Evolutionary conservation across 2,888 invertebrate genomes (phyloP).

Genomic region (Troides aeacus): DNA sequence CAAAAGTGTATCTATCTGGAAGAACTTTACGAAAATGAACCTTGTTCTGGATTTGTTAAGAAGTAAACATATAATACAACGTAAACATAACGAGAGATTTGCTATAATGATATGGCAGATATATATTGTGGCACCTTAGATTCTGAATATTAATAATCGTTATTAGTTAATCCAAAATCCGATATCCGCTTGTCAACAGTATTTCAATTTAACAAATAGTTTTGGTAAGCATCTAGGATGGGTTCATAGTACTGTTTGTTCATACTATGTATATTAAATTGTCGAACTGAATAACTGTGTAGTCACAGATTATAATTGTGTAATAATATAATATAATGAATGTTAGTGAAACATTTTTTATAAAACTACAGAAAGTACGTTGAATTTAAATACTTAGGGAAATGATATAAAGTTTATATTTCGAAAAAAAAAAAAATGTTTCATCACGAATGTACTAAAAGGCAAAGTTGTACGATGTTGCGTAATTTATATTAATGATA

Average conservation of each 20-base stretch:
- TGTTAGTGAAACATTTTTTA: too few relatives aligned
- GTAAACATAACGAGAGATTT: background rate
- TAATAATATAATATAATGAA: background rate
- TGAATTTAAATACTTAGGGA: too few relatives aligned
- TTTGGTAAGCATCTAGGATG: background rate
- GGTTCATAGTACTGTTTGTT: background rate
- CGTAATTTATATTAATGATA: too few relatives aligned
- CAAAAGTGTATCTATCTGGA: background rate
- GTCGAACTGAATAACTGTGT: background rate
- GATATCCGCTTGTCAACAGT: slow-evolving; percentile 6
- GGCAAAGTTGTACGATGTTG: too few relatives aligned
- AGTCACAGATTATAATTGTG: background rate
- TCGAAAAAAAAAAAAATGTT: too few relatives aligned
- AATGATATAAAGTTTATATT: too few relatives aligned
- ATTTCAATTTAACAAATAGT: slow-evolving; percentile 17
- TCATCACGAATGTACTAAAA: too few relatives aligned
- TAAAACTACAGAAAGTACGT: too few relatives aligned
- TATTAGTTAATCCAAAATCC: slow-evolving; percentile 11
- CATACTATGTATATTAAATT: slow-evolving; percentile 1
- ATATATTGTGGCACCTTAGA: background rate
- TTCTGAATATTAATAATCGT: background rate
- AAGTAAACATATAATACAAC: background rate
- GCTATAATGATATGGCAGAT: background rate
- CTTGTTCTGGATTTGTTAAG: background rate
- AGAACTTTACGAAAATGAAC: background rate